These are phyloP conservation scores for Apus apus DNA, from an alignment of 2,113 vertebrate species.

Conservation along the genomic window DNA sequence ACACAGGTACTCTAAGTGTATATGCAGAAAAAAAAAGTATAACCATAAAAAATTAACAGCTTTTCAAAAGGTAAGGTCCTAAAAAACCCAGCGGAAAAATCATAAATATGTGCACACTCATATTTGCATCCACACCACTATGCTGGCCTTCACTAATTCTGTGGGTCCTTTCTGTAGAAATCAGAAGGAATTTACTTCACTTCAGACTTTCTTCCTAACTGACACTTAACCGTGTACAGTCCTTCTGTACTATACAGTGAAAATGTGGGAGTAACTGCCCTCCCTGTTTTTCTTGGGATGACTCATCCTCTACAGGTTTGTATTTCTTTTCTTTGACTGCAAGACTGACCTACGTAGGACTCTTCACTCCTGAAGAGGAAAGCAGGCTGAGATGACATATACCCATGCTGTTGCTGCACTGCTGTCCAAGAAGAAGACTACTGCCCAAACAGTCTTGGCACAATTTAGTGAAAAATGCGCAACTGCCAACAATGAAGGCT, in stretches of 20 bases:
- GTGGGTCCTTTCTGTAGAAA: background rate
- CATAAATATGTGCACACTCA: background rate
- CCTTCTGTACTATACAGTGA: background rate
- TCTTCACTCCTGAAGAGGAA: background rate
- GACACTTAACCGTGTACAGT: background rate
- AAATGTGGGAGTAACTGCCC: background rate
- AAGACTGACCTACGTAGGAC: background rate
- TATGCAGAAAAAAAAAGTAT: background rate
- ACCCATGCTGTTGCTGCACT: background rate
- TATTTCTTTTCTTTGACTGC: background rate
- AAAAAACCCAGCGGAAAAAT: background rate
- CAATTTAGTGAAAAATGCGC: background rate
- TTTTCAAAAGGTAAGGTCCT: background rate
- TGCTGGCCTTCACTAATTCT: background rate
- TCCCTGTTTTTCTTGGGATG: background rate
- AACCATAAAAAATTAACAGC: background rate
- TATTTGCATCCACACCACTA: background rate
- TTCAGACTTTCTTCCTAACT: background rate
- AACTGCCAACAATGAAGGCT: background rate
- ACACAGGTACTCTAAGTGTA: background rate
- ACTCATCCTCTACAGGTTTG: background rate
- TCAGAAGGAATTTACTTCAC: background rate
- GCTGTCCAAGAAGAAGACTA: background rate
- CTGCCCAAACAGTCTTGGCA: background rate
- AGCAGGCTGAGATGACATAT: background rate